Percentiles rank a stretch among this genome's conserved stretches.
Conservation (phyloP, 2,888 invertebrate species). For the Agonopterix heracliana region DNA sequence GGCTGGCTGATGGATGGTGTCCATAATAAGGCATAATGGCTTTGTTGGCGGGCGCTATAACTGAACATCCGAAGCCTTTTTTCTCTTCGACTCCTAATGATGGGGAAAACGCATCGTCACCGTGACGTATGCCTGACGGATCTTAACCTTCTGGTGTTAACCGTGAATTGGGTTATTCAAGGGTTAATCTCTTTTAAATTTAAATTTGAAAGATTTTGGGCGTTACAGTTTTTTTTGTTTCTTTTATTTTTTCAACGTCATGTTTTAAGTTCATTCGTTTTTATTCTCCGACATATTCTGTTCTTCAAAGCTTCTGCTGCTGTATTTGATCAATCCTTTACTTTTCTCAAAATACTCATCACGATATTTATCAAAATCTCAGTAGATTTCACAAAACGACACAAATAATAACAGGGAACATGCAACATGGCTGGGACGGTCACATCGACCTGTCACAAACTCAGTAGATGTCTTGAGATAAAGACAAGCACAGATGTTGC, state of each 20-base stretch:
- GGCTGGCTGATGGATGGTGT: slow-evolving; percentile 69
- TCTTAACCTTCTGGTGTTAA: slow-evolving; percentile 61
- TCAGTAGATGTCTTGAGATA: slow-evolving; percentile 50
- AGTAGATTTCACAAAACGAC: slow-evolving; percentile 1
- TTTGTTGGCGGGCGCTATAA: slow-evolving; percentile 69
- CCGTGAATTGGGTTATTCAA: slow-evolving; percentile 51
- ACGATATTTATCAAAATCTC: neutral
- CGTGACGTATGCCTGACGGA: slow-evolving; percentile 55
- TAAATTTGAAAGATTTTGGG: slow-evolving; percentile 26
- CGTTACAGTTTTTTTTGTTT: slow-evolving; percentile 23
- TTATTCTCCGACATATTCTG: neutral
- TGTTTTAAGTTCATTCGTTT: neutral
- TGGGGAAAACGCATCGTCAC: slow-evolving; percentile 60
- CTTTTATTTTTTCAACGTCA: neutral
- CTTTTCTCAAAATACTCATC: neutral
- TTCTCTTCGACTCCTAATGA: slow-evolving; percentile 62
- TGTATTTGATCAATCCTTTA: neutral
- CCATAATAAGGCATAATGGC: slow-evolving; percentile 74
- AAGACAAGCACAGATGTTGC: slow-evolving; percentile 61
- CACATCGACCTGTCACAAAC: slow-evolving; percentile 35
- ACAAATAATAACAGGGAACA: slow-evolving; percentile 8
- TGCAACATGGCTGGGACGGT: slow-evolving; percentile 12
- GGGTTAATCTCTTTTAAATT: slow-evolving; percentile 61
- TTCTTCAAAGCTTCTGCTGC: neutral
- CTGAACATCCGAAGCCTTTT: slow-evolving; percentile 59